phyloP scores from a whole-genome alignment of 2,888 invertebrate species.

The Acronicta aceris region DNA sequence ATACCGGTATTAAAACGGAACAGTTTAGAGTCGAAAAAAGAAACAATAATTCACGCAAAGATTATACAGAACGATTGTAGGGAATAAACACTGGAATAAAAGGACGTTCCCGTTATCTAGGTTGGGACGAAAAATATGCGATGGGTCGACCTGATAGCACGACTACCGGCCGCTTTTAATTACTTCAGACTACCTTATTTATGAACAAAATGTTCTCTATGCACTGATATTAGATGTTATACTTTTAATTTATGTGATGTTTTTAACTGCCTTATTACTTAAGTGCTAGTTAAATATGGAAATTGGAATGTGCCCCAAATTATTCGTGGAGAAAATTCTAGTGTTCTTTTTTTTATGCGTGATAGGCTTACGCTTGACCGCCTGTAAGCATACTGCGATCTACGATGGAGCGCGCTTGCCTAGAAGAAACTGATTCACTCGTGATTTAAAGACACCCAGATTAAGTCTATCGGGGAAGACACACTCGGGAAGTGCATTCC shows the following conservation, averaged over 20 bases:
- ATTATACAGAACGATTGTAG: slow-evolving; percentile 45
- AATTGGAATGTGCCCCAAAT: too few relatives aligned
- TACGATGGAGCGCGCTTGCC: too few relatives aligned
- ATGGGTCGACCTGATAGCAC: slow-evolving; percentile 44
- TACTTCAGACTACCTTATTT: slow-evolving; percentile 52
- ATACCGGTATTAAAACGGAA: slow-evolving; percentile 3
- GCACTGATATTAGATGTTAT: slow-evolving; percentile 24
- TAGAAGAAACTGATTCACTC: too few relatives aligned
- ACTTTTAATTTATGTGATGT: slow-evolving; percentile 24
- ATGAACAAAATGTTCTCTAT: slow-evolving; percentile 43
- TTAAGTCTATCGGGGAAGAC: too few relatives aligned
- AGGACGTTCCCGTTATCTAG: slow-evolving; percentile 48
- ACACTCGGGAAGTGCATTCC: too few relatives aligned
- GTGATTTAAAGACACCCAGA: too few relatives aligned
- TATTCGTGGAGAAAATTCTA: too few relatives aligned
- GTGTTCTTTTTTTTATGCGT: too few relatives aligned
- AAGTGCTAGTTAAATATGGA: too few relatives aligned
- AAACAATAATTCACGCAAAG: slow-evolving; percentile 42
- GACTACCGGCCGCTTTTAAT: slow-evolving; percentile 46
- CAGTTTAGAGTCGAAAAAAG: slow-evolving; percentile 26
- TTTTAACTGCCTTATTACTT: too few relatives aligned
- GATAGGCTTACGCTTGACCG: too few relatives aligned
- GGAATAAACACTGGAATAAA: slow-evolving; percentile 52
- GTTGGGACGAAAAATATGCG: slow-evolving; percentile 52
- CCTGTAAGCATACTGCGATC: too few relatives aligned